These are phyloP conservation scores for Hyppa rectilinea DNA, from an alignment of 2,888 invertebrate species.

Conservation along the genomic window DNA sequence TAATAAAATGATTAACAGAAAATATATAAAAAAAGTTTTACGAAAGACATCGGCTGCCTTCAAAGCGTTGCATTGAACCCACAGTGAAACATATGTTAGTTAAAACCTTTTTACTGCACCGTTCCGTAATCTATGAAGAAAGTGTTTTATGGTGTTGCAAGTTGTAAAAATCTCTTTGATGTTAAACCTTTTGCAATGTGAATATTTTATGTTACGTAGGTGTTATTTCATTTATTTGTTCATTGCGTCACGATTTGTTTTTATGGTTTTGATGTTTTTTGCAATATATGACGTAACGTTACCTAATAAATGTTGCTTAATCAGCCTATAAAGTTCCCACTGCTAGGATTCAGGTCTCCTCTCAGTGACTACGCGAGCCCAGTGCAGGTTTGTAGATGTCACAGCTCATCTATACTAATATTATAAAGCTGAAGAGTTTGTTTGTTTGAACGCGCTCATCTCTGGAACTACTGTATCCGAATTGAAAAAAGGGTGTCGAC, in stretches of 20 bases:
- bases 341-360: too few species aligned
- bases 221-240: constrained; percentile 11
- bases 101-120: constrained; percentile 23
- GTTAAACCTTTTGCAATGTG: constrained; percentile 48
- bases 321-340: too few species aligned
- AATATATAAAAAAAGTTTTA: constrained; percentile 21
- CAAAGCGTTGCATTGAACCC: constrained; percentile 32
- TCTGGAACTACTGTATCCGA: too few species aligned
- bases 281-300: too few species aligned
- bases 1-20: constrained; percentile 45
- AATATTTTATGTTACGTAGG: constrained; percentile 16
- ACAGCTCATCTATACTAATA: too few species aligned
- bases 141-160: constrained; percentile 45
- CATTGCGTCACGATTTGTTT: not conserved
- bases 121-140: constrained; percentile 44
- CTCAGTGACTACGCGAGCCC: too few species aligned
- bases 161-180: constrained; percentile 51
- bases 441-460: too few species aligned
- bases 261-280: not conserved
- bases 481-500: too few species aligned
- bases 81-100: constrained; percentile 39
- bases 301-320: too few species aligned
- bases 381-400: too few species aligned
- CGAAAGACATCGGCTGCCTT: constrained; percentile 41
- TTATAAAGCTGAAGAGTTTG: too few species aligned